These are phyloP conservation scores for Rhinopomastus cyanomelas DNA, from an alignment of 2,113 vertebrate species.

Conservation along the genomic window DNA sequence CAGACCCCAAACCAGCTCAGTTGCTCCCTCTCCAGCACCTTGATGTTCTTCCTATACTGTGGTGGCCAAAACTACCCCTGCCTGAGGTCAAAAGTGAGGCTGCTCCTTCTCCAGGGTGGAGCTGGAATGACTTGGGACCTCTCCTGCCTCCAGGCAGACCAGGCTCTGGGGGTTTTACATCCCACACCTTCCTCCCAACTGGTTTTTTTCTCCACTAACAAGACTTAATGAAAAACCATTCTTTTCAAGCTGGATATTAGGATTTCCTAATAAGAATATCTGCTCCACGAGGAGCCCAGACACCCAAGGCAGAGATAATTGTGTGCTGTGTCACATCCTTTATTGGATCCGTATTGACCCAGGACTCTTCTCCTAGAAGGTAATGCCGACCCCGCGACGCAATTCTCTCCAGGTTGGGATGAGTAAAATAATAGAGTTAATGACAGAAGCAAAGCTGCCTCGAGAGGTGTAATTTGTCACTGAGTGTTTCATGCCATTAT, in stretches of 20 bases:
- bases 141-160: not conserved
- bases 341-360: not conserved
- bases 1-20: too few species aligned
- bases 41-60: too few species aligned
- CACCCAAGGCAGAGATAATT: not conserved
- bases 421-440: slow-evolving; percentile 73
- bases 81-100: not conserved
- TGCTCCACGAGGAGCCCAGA: accelerated
- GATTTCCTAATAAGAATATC: not conserved
- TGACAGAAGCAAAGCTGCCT: slow-evolving; percentile 71
- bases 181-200: not conserved
- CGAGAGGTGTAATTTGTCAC: slow-evolving; percentile 75
- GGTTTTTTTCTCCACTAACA: not conserved
- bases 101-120: not conserved
- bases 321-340: not conserved
- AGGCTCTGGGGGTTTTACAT: not conserved
- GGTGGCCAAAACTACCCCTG: too few species aligned
- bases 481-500: slow-evolving; percentile 72
- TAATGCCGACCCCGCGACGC: slow-evolving; percentile 13
- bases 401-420: slow-evolving; percentile 55
- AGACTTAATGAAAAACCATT: not conserved
- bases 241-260: not conserved
- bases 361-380: slow-evolving; percentile 17
- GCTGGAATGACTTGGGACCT: not conserved
- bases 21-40: too few species aligned